Conservation (phyloP, 2,113 vertebrate genomes). For the Engystomops pustulosus region DNA sequence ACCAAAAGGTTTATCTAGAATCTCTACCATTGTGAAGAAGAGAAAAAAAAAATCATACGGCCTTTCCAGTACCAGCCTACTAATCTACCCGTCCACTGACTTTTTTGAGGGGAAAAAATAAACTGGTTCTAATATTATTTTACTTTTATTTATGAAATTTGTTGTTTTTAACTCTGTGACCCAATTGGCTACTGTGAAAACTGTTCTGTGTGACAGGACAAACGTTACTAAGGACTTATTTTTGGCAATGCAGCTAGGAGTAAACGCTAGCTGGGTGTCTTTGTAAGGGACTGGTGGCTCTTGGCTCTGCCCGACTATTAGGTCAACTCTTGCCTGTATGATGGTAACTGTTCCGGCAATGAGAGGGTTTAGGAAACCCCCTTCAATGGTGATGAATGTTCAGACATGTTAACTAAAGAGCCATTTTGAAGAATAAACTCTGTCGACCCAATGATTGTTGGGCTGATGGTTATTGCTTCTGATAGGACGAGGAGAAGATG, state of each 20-base stretch:
- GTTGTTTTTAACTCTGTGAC: not conserved
- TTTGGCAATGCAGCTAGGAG: not conserved
- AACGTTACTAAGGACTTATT: not conserved
- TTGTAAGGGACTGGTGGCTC: not conserved
- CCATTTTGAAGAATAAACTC: too few species aligned
- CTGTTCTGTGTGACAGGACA: not conserved
- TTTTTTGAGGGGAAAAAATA: too few species aligned
- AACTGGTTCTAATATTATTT: not conserved
- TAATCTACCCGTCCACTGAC: slow-evolving; percentile 13
- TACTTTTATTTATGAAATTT: not conserved
- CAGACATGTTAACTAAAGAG: too few species aligned
- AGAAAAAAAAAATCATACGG: not conserved
- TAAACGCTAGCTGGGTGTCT: not conserved
- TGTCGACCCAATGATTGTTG: too few species aligned
- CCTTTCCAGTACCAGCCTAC: slow-evolving; percentile 14
- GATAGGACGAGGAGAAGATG: too few species aligned
- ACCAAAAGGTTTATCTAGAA: slow-evolving; percentile 6
- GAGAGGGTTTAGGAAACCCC: too few species aligned
- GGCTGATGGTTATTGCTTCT: too few species aligned
- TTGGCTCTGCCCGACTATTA: too few species aligned
- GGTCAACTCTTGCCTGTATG: too few species aligned
- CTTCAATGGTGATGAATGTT: too few species aligned
- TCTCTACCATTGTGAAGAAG: slow-evolving; percentile 13
- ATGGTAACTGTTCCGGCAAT: too few species aligned
- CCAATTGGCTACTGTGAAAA: slow-evolving; percentile 44